These are phyloP conservation scores for Sphenodon punctatus DNA, from an alignment of 2,797 vertebrate genomes.

Conservation along the genomic window DNA sequence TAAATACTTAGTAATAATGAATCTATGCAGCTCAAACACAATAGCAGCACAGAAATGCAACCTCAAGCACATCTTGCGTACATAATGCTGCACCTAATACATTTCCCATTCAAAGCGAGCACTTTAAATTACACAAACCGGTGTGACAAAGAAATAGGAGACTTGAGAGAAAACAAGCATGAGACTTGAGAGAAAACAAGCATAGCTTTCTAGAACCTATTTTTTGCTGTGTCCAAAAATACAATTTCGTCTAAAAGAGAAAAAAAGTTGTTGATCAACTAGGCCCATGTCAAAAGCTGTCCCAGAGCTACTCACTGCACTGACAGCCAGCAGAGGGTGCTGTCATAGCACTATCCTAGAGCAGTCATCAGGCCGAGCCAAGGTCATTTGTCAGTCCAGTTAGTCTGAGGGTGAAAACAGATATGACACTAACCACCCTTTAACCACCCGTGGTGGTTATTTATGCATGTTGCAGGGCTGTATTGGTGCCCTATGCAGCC, in stretches of 20 bases:
- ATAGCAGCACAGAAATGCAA: slow-evolving; percentile 44
- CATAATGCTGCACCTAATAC: slow-evolving; percentile 60
- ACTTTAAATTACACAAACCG: slow-evolving; percentile 51
- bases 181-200: no score
- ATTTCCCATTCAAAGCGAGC: slow-evolving; percentile 62
- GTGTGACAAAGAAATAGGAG: slow-evolving; percentile 13
- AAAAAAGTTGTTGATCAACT: slow-evolving; percentile 54
- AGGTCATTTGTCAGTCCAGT: no score
- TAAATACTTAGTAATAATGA: neutral
- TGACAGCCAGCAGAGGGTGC: no score
- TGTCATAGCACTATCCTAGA: no score
- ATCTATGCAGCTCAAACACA: neutral
- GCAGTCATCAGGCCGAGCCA: no score
- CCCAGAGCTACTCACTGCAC: no score
- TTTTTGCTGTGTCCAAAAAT: slow-evolving; percentile 48
- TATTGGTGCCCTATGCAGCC: no score
- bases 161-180: slow-evolving; percentile 59
- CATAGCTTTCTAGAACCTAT: slow-evolving; percentile 19
- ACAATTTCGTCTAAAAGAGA: slow-evolving; percentile 65
- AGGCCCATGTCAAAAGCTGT: no score
- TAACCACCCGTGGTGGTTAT: no score
- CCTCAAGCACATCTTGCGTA: slow-evolving; percentile 42
- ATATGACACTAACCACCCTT: no score
- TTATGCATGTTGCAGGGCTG: no score
- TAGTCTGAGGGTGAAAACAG: no score